Evolutionary conservation across 2,113 vertebrate genomes (phyloP), one percentile per base, ranked within the genome.

Genomic region (Brienomyrus brachyistius): DNA sequence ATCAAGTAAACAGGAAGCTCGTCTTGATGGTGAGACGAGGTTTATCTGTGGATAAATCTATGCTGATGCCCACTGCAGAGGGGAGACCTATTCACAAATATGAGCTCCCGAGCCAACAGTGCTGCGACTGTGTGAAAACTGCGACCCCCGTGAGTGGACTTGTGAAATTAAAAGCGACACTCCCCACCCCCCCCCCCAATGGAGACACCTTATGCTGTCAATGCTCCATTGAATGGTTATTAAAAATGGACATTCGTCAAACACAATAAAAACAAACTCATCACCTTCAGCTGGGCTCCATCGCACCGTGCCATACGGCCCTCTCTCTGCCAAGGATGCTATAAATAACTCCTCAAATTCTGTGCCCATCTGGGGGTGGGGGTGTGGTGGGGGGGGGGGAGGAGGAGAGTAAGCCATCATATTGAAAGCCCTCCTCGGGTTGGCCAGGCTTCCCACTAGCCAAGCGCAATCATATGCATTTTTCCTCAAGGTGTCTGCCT

Each of bases 191-290:
- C 21, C 74, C 43, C 77, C 5, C 21, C 27, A 87, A 10, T 40
- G 7, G 31, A 27, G 48, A 31, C 3, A 5, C 27, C 51, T 31
- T 54, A 27, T 9, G 15, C 3, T 35, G 50, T 21, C 35, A 17
- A 35, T 35, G 48, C 27, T 54, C 31, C 31, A 40, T 19, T 87
- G 85, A 87, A 31, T 27, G 6, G 17, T 87, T 87, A 87, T 56
- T 87, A 54, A 87, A 56, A 86, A 52, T n/a, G 48, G 13, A 5
- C 45, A 15, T 86, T 86, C 11, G 0, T 35, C 45, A 52, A 48
- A 51, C 21, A 23, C 84, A 86, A 50, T 51, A 87, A 87, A 87
- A 87, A 52, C 85, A 87, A 86, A 50, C 85, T 87, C 84, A 86
- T 87, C 50, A 54, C 85, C 85, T 50, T 54, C 31, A 21, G 85